Base-by-base conservation (phyloP, 23 tunicate genomes). In the Diplosoma virens region DNA sequence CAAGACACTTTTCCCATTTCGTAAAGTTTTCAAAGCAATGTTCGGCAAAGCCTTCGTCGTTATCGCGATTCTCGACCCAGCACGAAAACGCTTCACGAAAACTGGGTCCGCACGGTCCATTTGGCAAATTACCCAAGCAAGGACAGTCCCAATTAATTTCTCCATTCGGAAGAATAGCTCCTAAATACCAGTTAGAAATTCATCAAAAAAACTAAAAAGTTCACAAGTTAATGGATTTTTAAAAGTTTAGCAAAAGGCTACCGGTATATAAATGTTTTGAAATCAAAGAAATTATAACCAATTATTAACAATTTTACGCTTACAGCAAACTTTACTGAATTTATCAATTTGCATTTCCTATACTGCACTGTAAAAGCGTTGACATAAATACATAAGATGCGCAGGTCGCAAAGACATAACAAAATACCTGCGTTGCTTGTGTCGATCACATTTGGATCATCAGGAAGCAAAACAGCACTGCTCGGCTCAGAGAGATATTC, bases 131-230 rank as follows among this genome's bases (percentile, higher is more conserved):
- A 30, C 97, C 97, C 2, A 92, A 60, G 82, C 97, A 92, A n/a
- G 97, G 97, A 50, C 97, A 92, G 34, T 92, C 97, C 97, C 97
- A 92, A 70, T 92, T 92, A 46, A 92, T 92, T 67, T 84, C 92
- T 0, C 97, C 97, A 71, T 85, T 85, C 25, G 97, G 97, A 18
- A 92, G 60, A 37, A 92, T 92, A 1, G 97, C 97, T 25, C 97
- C 97, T 84, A 35, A 3, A 56, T 32, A 27, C n/a, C n/a, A n/a
- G n/a, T n/a, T n/a, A n/a, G n/a, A n/a, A n/a, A n/a, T n/a, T n/a
- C n/a, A n/a, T n/a, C n/a, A n/a, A n/a, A n/a, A n/a, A n/a, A n/a
- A n/a, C n/a, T n/a, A n/a, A n/a, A n/a, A n/a, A n/a, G n/a, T n/a
- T n/a, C n/a, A n/a, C n/a, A n/a, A n/a, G n/a, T n/a, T n/a, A n/a